Evolutionary conservation across 2,888 invertebrate genomes (phyloP).

Genomic region (Drosophila cognata): DNA sequence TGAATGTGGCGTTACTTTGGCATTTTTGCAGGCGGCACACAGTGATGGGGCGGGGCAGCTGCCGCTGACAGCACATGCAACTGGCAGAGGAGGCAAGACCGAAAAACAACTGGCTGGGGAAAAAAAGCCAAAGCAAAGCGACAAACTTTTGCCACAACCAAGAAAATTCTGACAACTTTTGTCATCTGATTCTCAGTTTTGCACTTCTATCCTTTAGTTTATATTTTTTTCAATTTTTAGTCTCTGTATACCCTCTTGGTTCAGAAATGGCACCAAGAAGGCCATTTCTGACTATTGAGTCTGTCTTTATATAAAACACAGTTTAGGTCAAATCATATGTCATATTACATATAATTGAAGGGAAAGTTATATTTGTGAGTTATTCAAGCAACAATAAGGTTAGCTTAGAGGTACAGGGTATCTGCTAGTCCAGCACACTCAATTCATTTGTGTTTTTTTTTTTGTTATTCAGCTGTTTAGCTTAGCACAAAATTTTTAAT

Average conservation of each 20-base stretch:
- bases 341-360: background rate
- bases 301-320: background rate
- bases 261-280: background rate
- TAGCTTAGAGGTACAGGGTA: constrained; percentile 14
- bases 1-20: constrained; percentile 7
- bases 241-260: constrained; percentile 16
- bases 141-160: constrained; percentile 69
- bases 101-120: background rate
- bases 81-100: background rate
- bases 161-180: constrained; percentile 72
- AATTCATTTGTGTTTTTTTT: background rate
- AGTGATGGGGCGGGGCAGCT: constrained; percentile 23
- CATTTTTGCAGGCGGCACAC: constrained; percentile 11
- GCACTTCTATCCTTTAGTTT: constrained; percentile 45
- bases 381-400: background rate
- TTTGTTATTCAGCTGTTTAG: constrained; percentile 39
- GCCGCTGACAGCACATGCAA: constrained; percentile 38
- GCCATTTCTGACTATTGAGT: background rate
- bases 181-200: constrained; percentile 67
- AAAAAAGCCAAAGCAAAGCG: constrained; percentile 49
- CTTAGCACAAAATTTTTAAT: constrained; percentile 67
- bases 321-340: background rate
- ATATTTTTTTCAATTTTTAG: background rate
- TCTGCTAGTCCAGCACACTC: background rate
- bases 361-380: background rate